These are phyloP conservation scores for Microctonus hyperodae DNA, from an alignment of 2,888 invertebrate species.

Conservation along the genomic window DNA sequence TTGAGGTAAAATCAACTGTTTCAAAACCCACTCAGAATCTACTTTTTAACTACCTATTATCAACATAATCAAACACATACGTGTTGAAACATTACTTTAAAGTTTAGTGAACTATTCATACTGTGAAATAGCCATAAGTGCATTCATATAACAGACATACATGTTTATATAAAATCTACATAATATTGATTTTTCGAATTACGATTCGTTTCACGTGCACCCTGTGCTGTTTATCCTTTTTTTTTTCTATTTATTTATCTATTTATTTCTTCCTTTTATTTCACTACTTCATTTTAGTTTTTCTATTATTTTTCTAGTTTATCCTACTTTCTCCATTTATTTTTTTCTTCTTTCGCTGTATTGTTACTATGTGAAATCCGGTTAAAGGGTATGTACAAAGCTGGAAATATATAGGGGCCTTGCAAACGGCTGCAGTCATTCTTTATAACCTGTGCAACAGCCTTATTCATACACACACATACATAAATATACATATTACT, in stretches of 20 bases:
- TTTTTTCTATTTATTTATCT: not conserved
- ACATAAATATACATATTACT: not conserved
- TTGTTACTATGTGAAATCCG: conserved; percentile 13
- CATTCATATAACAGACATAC: not conserved
- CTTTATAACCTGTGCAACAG: conserved; percentile 20
- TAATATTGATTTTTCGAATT: not conserved
- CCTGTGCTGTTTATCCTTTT: not conserved
- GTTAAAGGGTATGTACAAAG: conserved; percentile 12
- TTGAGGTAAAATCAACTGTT: not conserved
- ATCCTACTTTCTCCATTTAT: not conserved
- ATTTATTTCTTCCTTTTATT: not conserved
- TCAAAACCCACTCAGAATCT: not conserved
- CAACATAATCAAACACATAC: not conserved
- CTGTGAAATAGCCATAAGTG: not conserved
- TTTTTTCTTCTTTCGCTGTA: not conserved
- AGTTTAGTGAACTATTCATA: not conserved
- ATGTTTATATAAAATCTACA: not conserved
- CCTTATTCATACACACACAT: conserved; percentile 2
- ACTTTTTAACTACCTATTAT: not conserved
- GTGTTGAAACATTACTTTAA: not conserved
- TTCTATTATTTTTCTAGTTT: too few species aligned
- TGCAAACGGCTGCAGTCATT: conserved; percentile 24
- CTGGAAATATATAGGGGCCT: conserved; percentile 20
- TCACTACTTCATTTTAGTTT: not conserved
- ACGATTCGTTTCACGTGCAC: not conserved